Percentiles rank a stretch among this genome's conserved stretches.
Conservation (phyloP, 2,113 vertebrate species). For the Hippocampus abdominalis region DNA sequence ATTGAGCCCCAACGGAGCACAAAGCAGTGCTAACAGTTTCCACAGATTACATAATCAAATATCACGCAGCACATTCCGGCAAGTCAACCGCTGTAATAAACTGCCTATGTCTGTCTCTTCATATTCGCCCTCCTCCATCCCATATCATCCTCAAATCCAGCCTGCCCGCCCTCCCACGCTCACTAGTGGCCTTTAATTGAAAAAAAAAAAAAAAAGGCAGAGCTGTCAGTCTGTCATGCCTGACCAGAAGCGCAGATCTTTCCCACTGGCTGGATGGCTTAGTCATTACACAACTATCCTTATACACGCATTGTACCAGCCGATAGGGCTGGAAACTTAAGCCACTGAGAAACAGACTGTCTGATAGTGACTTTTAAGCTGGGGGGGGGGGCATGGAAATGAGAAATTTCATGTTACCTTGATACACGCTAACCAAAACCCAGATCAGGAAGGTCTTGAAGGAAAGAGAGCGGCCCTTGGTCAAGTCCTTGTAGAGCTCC, state of each 20-base stretch:
- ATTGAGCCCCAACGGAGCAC: conserved; percentile 30
- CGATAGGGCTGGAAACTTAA: conserved; percentile 57
- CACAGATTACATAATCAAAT: conserved; percentile 64
- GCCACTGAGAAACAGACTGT: conserved; percentile 59
- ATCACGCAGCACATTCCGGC: conserved; percentile 55
- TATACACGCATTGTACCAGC: conserved; percentile 67
- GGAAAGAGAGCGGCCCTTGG: conserved; percentile 94
- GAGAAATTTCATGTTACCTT: conserved; percentile 58
- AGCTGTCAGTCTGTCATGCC: conserved; percentile 68
- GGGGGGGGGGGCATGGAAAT: conserved; percentile 18
- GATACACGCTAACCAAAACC: conserved; percentile 77
- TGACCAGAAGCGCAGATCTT: conserved; percentile 64
- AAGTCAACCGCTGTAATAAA: conserved; percentile 61
- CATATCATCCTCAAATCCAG: conserved; percentile 27
- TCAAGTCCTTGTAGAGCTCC: conserved; percentile 98
- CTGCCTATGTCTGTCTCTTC: conserved; percentile 24
- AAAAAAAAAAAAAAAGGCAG: conserved; percentile 28
- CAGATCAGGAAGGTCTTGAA: conserved; percentile 82
- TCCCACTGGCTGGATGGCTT: conserved; percentile 62
- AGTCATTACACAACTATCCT: conserved; percentile 64
- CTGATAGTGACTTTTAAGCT: neutral
- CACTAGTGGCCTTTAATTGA: conserved; percentile 67
- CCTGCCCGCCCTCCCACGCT: conserved; percentile 7
- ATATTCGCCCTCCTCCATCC: conserved; percentile 43
- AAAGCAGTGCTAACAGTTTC: conserved; percentile 52